These are phyloP conservation scores for Minunthozetes semirufus DNA, from an alignment of 2,888 invertebrate species.

Conservation along the genomic window DNA sequence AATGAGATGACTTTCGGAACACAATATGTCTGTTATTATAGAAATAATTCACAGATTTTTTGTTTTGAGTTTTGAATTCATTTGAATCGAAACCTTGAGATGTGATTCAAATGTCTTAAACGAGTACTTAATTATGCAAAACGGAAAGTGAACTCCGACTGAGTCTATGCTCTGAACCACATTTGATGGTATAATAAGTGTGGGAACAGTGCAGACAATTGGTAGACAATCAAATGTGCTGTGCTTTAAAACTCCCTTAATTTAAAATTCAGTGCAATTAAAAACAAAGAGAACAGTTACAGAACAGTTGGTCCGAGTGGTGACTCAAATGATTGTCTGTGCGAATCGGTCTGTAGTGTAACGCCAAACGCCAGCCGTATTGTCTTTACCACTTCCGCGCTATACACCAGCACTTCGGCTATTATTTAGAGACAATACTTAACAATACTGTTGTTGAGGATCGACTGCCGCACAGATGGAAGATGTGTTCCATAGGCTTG, in stretches of 20 bases:
- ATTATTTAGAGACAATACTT: background rate
- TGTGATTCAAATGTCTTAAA: no score
- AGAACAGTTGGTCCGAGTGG: slow-evolving; percentile 13
- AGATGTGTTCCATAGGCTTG: slow-evolving; percentile 21
- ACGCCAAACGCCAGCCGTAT: background rate
- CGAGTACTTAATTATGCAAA: no score
- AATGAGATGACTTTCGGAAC: no score
- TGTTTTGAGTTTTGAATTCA: no score
- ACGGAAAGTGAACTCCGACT: background rate
- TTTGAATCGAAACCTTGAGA: no score
- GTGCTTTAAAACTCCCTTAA: background rate
- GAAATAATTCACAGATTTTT: no score
- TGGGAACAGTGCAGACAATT: background rate
- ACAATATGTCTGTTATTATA: no score
- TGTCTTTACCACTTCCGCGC: slow-evolving; percentile 22
- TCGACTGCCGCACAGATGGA: background rate
- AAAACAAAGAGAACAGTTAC: slow-evolving; percentile 9
- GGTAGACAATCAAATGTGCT: background rate
- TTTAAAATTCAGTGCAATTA: background rate
- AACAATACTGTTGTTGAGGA: slow-evolving; percentile 13
- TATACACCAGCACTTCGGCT: background rate
- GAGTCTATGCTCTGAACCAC: background rate
- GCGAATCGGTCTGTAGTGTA: background rate
- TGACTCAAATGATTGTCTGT: background rate
- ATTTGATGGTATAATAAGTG: background rate